Evolutionary conservation across 2,113 vertebrate species (phyloP), one percentile per base, ranked within the genome.

Genomic region (Odontesthes bonariensis): DNA sequence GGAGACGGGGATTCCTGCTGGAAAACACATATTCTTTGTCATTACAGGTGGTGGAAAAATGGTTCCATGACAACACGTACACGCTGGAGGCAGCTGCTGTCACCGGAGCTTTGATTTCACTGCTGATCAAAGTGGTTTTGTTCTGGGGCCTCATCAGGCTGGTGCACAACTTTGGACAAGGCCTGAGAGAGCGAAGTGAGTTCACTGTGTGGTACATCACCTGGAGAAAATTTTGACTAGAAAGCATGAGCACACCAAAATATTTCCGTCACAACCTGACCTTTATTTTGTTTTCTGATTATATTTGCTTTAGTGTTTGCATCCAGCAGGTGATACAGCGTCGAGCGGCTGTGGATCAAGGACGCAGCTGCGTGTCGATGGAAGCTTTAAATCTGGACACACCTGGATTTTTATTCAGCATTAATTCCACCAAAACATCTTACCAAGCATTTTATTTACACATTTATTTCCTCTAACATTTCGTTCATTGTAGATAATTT

Each of bases 181-280:
- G 95, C 56, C 92, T 96, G 61, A 90, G 93, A 66, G 95, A 96
- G 81, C 94, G 94, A 89, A 95, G 95, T 96, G 84, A 95, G 95
- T 93, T 46, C 3, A 4, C 59, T 6, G 27, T 27, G 27, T 27
- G 27, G 27, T 27, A 27, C 27, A 27, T 27, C 27, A 27, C 27
- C 27, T 2, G 27, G 27, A 27, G 27, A 27, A 1, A 27, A 27
- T 27, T 27, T 27, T 27, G 27, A 2, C 27, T 27, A 17, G 16
- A 70, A 56, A 60, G 19, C 17, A 7, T 17, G 20, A 51, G 19
- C 23, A 27, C 27, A 27, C 27, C 27, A 27, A 27, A 27, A 27
- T 27, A 27, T 27, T 27, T 2, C 27, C 27, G 27, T 27, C 27
- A 27, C 27, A 27, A 3, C 27, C 27, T 2, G 13, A 16, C 54